phyloP scores from a whole-genome alignment of 2,797 vertebrate genomes.

The Chromobotia macracanthus region DNA sequence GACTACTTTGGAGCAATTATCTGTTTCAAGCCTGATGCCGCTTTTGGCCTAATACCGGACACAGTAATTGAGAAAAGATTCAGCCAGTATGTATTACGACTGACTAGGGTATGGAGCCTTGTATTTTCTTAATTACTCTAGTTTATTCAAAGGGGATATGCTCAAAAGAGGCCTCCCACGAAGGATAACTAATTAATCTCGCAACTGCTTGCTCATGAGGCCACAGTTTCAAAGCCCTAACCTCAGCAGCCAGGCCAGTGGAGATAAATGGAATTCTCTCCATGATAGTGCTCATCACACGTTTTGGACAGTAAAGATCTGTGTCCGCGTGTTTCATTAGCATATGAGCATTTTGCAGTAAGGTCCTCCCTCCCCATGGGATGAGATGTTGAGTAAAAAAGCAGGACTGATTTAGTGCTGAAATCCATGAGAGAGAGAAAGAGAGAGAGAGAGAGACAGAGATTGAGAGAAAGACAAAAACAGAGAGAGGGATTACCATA shows the following conservation, averaged over 20 bases:
- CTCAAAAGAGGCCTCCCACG: background rate
- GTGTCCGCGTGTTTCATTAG: constrained; percentile 1
- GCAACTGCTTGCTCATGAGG: constrained; percentile 20
- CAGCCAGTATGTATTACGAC: constrained; percentile 25
- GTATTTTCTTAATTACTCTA: constrained; percentile 13
- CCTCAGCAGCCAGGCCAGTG: background rate
- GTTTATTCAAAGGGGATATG: constrained; percentile 13
- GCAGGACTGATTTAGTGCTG: background rate
- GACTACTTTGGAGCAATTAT: constrained; percentile 25
- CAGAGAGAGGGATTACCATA: too few species aligned
- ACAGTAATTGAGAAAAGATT: constrained; percentile 19
- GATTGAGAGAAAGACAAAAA: too few species aligned
- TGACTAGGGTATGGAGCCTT: background rate
- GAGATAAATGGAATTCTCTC: background rate
- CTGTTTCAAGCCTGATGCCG: background rate
- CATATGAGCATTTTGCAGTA: background rate
- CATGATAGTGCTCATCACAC: background rate
- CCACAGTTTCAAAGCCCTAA: too few species aligned
- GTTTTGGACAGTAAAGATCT: constrained; percentile 12
- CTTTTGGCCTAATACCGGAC: constrained; percentile 22
- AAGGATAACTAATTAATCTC: constrained; percentile 27
- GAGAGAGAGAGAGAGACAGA: too few species aligned
- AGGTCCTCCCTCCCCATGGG: background rate
- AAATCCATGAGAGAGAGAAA: background rate
- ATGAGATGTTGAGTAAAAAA: too few species aligned